Conservation (phyloP, 2,113 vertebrate species). For the Mirza zaza region DNA sequence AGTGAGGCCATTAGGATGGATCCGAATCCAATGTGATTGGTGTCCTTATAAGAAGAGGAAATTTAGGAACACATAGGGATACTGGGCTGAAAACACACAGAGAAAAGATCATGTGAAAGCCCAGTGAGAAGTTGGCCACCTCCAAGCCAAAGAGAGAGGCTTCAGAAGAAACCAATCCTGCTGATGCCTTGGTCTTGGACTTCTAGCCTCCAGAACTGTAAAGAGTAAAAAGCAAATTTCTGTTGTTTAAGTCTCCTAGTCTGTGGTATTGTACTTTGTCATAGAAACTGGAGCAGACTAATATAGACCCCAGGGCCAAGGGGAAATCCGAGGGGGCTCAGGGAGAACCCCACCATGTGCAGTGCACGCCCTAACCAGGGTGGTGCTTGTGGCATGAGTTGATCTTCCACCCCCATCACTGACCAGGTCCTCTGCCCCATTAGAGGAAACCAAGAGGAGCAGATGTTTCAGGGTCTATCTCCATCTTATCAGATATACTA, state of each 20-base stretch:
- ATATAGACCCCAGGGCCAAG: not conserved
- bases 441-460: not conserved
- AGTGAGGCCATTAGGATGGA: not conserved
- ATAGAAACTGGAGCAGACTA: not conserved
- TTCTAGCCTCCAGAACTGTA: not conserved
- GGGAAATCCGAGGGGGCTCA: not conserved
- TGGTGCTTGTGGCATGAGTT: not conserved
- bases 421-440: not conserved
- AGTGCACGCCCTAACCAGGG: rapidly evolving
- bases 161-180: not conserved
- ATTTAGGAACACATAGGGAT: not conserved
- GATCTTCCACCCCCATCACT: rapidly evolving
- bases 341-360: not conserved
- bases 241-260: not conserved
- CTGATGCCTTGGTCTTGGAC: not conserved
- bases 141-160: not conserved
- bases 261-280: no score
- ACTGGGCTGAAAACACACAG: not conserved
- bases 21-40: not conserved
- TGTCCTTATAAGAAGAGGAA: not conserved
- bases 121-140: not conserved
- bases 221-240: not conserved
- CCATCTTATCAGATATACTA: not conserved
- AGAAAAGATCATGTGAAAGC: not conserved
- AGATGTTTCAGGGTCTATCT: not conserved